A percentile compares a stretch with the other conserved stretches of the same genome.
phyloP scores from a whole-genome alignment of 2,797 vertebrate species.

The Ispidina lecontei region DNA sequence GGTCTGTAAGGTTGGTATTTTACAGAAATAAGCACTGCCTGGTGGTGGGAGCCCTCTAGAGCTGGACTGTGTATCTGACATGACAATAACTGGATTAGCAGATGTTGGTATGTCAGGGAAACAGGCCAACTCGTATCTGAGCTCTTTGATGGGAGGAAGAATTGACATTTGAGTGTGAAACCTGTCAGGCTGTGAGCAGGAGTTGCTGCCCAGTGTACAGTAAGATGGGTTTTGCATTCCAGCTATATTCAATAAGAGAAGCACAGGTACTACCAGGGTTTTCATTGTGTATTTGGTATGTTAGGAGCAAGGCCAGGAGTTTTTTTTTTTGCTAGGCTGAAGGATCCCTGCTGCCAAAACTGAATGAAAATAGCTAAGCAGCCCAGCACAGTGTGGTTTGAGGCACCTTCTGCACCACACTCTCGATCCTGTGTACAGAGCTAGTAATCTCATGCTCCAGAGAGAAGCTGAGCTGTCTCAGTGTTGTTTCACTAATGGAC shows the following conservation, averaged over 20 bases:
- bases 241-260: neutral
- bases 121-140: neutral
- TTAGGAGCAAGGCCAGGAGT: neutral
- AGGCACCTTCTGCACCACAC: neutral
- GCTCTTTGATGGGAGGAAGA: neutral
- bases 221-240: neutral
- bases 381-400: neutral
- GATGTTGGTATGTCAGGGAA: neutral
- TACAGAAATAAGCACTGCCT: rapidly evolving
- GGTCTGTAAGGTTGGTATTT: neutral
- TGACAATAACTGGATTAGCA: rapidly evolving
- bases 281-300: neutral
- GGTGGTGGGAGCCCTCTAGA: neutral
- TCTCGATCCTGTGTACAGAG: rapidly evolving
- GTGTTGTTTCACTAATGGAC: neutral
- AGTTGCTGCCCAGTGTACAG: neutral
- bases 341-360: neutral
- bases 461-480: neutral
- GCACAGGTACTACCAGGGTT: rapidly evolving
- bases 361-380: neutral
- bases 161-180: neutral
- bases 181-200: neutral
- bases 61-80: neutral
- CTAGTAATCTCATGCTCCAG: neutral
- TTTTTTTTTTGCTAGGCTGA: neutral